Evolutionary conservation across 2,888 invertebrate genomes (phyloP).

Genomic region (Rhagonycha fulva): DNA sequence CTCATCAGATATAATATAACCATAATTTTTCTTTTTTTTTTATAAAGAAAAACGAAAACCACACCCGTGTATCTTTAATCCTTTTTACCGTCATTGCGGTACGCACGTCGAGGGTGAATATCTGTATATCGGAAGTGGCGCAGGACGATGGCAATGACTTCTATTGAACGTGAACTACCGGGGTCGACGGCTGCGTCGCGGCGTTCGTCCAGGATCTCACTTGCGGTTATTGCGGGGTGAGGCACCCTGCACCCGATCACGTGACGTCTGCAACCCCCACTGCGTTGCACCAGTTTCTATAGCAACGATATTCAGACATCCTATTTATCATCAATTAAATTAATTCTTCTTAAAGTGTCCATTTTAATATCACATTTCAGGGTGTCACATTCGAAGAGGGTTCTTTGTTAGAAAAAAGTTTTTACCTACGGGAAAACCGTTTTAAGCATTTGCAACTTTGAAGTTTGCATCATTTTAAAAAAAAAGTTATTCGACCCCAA

Average conservation of each 20-base stretch:
- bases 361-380: background rate
- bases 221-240: slow-evolving; percentile 48
- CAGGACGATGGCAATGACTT: slow-evolving; percentile 54
- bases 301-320: slow-evolving; percentile 33
- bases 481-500: background rate
- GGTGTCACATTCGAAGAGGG: background rate
- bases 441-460: background rate
- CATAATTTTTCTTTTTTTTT: background rate
- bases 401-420: background rate
- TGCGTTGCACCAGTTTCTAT: slow-evolving; percentile 41
- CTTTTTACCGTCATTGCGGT: slow-evolving; percentile 25
- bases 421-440: background rate
- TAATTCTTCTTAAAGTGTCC: background rate
- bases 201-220: slow-evolving; percentile 47
- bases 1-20: background rate
- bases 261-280: slow-evolving; percentile 45
- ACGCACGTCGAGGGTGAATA: slow-evolving; percentile 31
- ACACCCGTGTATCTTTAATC: slow-evolving; percentile 30
- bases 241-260: slow-evolving; percentile 37
- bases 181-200: slow-evolving; percentile 51
- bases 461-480: background rate
- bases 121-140: slow-evolving; percentile 35
- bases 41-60: slow-evolving; percentile 17
- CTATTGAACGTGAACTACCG: slow-evolving; percentile 63
- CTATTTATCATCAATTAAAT: slow-evolving; percentile 16